These are phyloP conservation scores for Amniataba percoides DNA, from an alignment of 2,797 vertebrate species.

Conservation along the genomic window DNA sequence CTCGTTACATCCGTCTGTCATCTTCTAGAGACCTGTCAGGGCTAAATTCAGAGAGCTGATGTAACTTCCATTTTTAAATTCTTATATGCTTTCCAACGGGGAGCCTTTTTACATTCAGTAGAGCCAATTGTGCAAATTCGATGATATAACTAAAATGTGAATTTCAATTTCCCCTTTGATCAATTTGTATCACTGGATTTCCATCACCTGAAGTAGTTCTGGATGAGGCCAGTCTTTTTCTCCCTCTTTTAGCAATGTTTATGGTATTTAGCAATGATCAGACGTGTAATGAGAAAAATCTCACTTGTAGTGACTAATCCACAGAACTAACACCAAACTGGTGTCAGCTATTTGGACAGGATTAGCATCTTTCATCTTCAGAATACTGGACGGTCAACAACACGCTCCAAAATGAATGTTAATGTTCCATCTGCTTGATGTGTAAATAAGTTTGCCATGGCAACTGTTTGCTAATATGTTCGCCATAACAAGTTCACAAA, in stretches of 20 bases:
- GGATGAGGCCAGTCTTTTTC: not conserved
- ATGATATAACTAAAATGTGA: not conserved
- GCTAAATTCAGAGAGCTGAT: not conserved
- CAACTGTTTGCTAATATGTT: not conserved
- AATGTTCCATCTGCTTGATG: not conserved
- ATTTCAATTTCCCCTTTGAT: not conserved
- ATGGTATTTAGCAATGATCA: not conserved
- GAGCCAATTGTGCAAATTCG: not conserved
- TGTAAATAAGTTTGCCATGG: not conserved
- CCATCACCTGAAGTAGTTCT: not conserved
- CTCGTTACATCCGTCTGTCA: too few species aligned
- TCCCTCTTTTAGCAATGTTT: not conserved
- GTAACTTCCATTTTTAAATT: not conserved
- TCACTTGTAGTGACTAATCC: not conserved
- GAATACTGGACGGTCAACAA: not conserved
- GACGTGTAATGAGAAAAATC: not conserved
- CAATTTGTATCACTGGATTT: not conserved
- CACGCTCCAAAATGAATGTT: not conserved
- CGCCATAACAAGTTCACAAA: not conserved
- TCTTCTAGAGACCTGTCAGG: not conserved
- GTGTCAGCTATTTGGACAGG: not conserved
- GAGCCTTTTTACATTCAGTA: conserved; percentile 1
- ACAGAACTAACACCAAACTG: not conserved
- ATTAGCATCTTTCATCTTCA: not conserved
- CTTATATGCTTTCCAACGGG: not conserved